phyloP scores from a whole-genome alignment of 2,888 invertebrate species.

The Rhagophthalmus giganteus region DNA sequence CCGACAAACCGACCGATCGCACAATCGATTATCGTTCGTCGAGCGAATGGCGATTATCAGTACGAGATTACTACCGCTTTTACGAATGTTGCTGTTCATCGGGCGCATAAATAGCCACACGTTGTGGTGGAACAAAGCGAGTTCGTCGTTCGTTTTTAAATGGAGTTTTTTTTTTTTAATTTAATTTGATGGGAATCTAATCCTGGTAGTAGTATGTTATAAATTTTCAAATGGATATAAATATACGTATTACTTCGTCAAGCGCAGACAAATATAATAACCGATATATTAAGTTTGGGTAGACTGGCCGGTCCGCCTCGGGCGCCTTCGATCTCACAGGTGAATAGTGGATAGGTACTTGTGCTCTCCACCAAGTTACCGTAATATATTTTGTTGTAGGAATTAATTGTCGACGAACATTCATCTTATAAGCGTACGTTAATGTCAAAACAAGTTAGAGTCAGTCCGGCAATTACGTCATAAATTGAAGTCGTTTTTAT shows the following conservation, averaged over 20 bases:
- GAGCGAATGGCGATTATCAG: background rate
- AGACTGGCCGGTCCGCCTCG: slow-evolving; percentile 35
- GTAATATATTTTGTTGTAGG: slow-evolving; percentile 50
- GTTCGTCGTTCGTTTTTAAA: slow-evolving; percentile 1
- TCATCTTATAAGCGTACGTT: slow-evolving; percentile 48
- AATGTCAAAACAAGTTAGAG: slow-evolving; percentile 48
- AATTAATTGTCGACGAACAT: slow-evolving; percentile 51
- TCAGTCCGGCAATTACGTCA: slow-evolving; percentile 44
- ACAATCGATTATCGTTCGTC: background rate
- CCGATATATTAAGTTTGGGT: slow-evolving; percentile 29
- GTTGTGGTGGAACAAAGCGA: no score
- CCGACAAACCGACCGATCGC: background rate
- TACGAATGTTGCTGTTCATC: no score
- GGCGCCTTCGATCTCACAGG: slow-evolving; percentile 50
- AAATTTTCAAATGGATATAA: slow-evolving; percentile 40
- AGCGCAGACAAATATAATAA: slow-evolving; percentile 40
- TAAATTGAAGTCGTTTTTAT: slow-evolving; percentile 45
- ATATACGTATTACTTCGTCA: slow-evolving; percentile 41
- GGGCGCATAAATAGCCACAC: no score
- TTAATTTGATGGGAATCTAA: slow-evolving; percentile 3
- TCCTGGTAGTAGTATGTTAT: slow-evolving; percentile 20
- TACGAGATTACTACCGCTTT: background rate
- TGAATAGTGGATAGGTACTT: slow-evolving; percentile 43
- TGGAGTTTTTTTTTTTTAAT: slow-evolving; percentile 5
- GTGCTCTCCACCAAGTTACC: slow-evolving; percentile 44